Conservation (phyloP, 2,797 vertebrate genomes). For the Mus spretus region DNA sequence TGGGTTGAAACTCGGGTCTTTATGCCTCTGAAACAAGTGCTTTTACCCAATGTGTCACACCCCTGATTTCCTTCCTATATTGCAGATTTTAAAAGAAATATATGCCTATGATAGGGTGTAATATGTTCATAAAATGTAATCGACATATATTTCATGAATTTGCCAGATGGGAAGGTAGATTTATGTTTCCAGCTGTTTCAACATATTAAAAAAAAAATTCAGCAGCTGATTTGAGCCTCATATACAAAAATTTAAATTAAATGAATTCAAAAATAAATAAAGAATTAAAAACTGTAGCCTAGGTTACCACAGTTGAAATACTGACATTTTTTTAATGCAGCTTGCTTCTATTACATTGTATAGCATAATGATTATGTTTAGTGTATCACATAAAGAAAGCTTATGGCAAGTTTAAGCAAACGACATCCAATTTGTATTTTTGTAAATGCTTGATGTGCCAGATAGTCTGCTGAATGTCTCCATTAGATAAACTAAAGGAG, state of each 20-base stretch:
- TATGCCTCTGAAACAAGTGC: not conserved
- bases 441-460: not conserved
- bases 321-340: not conserved
- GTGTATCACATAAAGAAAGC: not conserved
- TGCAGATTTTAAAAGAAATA: not conserved
- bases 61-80: not conserved
- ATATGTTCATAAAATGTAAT: not conserved
- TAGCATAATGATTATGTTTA: not conserved
- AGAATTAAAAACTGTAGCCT: not conserved
- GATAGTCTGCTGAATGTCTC: conserved; percentile 15
- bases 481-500: not conserved
- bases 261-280: not conserved
- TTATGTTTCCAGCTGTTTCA: not conserved
- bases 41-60: not conserved
- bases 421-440: not conserved
- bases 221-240: not conserved
- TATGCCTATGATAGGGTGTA: not conserved
- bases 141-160: not conserved
- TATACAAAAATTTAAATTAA: not conserved
- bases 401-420: conserved; percentile 41
- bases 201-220: conserved; percentile 9
- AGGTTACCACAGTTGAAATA: not conserved
- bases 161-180: not conserved
- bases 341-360: not conserved
- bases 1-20: too few species aligned